A percentile compares a stretch with the other conserved stretches of the same genome.
Conservation (phyloP, 1,140 invertebrate genomes). For the Cyphomyrmex costatus region DNA sequence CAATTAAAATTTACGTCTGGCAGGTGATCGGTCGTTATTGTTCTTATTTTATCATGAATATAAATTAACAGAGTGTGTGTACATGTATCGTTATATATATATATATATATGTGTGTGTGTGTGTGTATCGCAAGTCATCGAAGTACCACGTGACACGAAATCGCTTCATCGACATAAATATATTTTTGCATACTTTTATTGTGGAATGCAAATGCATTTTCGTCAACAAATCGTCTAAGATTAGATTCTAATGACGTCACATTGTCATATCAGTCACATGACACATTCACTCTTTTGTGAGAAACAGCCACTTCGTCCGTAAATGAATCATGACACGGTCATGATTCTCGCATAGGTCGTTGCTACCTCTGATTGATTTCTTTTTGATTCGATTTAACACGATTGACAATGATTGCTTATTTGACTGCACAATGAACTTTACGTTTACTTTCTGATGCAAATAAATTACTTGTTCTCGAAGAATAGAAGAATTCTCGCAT, state of each 20-base stretch:
- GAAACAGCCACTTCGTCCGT: neutral
- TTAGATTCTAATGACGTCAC: conserved; percentile 12
- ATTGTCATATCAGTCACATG: neutral
- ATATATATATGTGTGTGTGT: neutral
- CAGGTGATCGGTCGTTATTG: conserved; percentile 61
- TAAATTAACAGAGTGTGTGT: conserved; percentile 31
- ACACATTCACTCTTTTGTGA: conserved; percentile 8
- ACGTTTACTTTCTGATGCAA: neutral
- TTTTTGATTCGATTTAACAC: neutral
- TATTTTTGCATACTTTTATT: neutral
- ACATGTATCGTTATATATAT: neutral
- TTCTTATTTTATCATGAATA: conserved; percentile 62
- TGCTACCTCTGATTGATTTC: conserved; percentile 10
- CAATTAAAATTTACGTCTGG: conserved; percentile 60
- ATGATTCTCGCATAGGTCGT: conserved; percentile 42
- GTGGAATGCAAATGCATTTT: conserved; percentile 32
- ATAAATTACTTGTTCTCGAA: neutral
- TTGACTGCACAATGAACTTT: conserved; percentile 8
- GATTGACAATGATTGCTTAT: neutral
- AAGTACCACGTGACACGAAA: conserved; percentile 36
- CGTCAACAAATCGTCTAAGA: neutral
- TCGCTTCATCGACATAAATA: neutral
- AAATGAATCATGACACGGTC: conserved; percentile 33
- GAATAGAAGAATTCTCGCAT: conserved; percentile 19
- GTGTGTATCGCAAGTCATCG: neutral